Evolutionary conservation across 2,888 invertebrate genomes (phyloP).

Genomic region (Dendrolimus pini): DNA sequence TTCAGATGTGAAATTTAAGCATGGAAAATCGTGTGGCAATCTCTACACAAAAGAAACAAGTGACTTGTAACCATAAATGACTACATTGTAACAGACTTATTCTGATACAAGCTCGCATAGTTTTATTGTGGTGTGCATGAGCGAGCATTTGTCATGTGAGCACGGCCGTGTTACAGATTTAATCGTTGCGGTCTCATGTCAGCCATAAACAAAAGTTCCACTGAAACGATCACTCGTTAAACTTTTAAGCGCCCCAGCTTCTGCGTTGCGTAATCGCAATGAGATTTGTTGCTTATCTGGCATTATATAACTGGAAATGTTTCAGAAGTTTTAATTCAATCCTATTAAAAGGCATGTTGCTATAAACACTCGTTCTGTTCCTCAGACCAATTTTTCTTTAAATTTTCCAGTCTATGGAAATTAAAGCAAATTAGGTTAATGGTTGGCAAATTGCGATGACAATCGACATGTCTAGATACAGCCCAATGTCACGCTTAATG

Average conservation of each 20-base stretch:
- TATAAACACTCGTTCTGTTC: neutral
- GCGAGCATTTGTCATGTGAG: neutral
- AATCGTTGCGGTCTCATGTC: constrained; percentile 29
- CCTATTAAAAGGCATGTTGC: neutral
- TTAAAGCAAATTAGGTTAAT: too few species aligned
- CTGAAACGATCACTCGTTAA: constrained; percentile 37
- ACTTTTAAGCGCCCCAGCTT: constrained; percentile 35
- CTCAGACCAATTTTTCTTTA: too few species aligned
- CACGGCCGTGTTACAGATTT: constrained; percentile 21
- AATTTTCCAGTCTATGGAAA: too few species aligned
- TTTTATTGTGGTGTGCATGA: constrained; percentile 7
- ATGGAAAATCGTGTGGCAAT: too few species aligned
- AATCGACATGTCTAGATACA: too few species aligned
- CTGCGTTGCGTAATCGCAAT: constrained; percentile 25
- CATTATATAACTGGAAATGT: constrained; percentile 2
- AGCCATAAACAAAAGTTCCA: constrained; percentile 32
- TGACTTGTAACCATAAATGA: neutral
- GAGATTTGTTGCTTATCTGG: constrained; percentile 14
- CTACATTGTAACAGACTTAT: neutral
- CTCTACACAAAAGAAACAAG: too few species aligned
- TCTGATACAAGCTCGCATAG: neutral
- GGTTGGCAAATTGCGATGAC: too few species aligned
- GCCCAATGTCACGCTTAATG: too few species aligned
- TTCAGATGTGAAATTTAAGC: too few species aligned
- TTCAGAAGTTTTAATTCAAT: neutral